Evolutionary conservation across 2,113 vertebrate species (phyloP).

Genomic region (Tamias sibiricus): DNA sequence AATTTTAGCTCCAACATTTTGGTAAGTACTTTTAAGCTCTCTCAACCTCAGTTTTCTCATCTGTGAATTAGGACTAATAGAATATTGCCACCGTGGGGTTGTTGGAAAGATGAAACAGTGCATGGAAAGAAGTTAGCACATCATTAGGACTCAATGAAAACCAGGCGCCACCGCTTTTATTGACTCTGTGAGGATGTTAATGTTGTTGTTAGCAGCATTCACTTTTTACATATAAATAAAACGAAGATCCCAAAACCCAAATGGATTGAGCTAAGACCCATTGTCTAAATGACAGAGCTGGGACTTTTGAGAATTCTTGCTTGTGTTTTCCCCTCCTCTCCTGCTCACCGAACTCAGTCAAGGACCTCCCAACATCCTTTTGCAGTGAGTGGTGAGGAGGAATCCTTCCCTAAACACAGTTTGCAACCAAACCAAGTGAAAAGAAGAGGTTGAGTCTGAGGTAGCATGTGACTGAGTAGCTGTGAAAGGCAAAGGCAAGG

Average conservation of each 20-base stretch:
- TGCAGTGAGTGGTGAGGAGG: neutral
- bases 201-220: neutral
- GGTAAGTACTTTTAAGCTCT: neutral
- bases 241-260: neutral
- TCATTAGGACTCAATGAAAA: neutral
- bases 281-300: neutral
- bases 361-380: neutral
- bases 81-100: neutral
- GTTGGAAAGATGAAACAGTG: neutral
- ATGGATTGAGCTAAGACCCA: neutral
- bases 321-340: neutral
- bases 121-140: neutral
- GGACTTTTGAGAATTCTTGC: neutral
- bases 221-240: neutral
- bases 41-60: constrained; percentile 2
- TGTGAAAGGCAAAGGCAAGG: neutral
- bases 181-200: neutral
- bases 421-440: neutral
- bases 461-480: neutral
- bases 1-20: neutral
- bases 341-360: neutral
- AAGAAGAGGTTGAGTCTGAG: neutral
- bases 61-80: neutral
- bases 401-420: neutral
- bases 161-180: neutral